Conservation (phyloP, 2,113 vertebrate species). For the Apeltes quadracus region DNA sequence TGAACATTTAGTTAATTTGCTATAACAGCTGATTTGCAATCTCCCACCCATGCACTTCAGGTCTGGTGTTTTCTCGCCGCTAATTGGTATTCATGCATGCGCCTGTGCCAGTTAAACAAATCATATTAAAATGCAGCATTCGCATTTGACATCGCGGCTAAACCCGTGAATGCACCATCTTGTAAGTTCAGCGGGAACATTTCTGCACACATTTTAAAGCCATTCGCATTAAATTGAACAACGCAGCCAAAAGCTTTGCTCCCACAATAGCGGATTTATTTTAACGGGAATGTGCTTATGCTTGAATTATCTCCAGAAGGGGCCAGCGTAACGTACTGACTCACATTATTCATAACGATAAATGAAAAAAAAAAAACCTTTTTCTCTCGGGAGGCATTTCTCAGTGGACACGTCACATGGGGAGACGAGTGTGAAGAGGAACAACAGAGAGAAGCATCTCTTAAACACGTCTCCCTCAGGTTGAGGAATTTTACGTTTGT, state of each 20-base stretch:
- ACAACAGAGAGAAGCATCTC: conserved; percentile 9
- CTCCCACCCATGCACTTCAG: neutral
- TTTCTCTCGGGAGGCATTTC: conserved; percentile 42
- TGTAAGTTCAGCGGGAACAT: neutral
- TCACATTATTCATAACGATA: conserved; percentile 27
- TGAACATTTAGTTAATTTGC: conserved; percentile 7
- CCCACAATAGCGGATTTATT: neutral
- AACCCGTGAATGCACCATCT: conserved; percentile 5
- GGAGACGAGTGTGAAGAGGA: conserved; percentile 25
- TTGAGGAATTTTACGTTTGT: conserved; percentile 20
- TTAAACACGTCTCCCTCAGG: neutral
- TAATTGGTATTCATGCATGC: conserved; percentile 6
- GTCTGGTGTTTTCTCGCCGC: neutral
- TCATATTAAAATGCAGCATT: conserved; percentile 33
- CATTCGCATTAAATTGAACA: conserved; percentile 8
- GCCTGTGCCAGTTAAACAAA: conserved; percentile 26
- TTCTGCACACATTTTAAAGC: conserved; percentile 3
- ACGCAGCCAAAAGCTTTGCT: neutral
- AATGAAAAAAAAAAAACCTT: conserved; percentile 2
- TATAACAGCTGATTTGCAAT: neutral
- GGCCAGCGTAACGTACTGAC: conserved; percentile 18
- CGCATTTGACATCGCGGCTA: conserved; percentile 3
- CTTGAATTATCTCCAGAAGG: conserved; percentile 41
- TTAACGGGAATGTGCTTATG: conserved; percentile 10
- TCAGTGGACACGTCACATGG: conserved; percentile 39